phyloP scores from a whole-genome alignment of 2,113 vertebrate genomes.

The Pseudonaja textilis region DNA sequence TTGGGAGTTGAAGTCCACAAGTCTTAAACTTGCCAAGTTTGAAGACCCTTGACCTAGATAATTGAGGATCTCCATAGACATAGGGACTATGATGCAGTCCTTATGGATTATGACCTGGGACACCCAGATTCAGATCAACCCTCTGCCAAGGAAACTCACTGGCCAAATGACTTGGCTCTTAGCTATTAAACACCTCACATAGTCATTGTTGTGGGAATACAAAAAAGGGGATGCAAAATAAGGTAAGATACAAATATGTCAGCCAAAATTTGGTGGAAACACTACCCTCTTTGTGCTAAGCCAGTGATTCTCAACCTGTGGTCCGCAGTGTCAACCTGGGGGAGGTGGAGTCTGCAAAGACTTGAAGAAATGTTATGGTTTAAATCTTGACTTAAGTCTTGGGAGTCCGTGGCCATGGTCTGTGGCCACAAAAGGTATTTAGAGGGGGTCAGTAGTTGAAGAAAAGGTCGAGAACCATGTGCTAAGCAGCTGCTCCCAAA shows the following conservation, averaged over 20 bases:
- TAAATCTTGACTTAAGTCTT: background rate
- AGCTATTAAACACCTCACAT: background rate
- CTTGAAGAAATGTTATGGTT: background rate
- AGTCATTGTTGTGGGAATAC: background rate
- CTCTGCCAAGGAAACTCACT: background rate
- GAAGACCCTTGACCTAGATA: background rate
- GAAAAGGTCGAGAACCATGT: background rate
- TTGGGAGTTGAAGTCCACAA: too few relatives aligned
- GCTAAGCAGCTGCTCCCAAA: background rate
- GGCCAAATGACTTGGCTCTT: background rate
- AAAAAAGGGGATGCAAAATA: background rate
- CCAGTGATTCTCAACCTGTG: background rate
- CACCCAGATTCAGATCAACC: background rate
- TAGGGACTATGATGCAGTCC: background rate
- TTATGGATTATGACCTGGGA: background rate
- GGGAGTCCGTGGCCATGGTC: background rate
- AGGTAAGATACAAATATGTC: background rate
- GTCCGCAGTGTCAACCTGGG: background rate
- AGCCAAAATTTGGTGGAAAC: background rate
- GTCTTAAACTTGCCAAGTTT: too few relatives aligned
- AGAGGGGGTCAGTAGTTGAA: background rate
- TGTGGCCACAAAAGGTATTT: background rate
- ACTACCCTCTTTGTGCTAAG: background rate
- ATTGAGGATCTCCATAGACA: background rate
- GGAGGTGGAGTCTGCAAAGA: background rate